Percentiles rank a stretch among this genome's conserved stretches.
Conservation (phyloP, 2,888 invertebrate species). For the Cephus runcator region DNA sequence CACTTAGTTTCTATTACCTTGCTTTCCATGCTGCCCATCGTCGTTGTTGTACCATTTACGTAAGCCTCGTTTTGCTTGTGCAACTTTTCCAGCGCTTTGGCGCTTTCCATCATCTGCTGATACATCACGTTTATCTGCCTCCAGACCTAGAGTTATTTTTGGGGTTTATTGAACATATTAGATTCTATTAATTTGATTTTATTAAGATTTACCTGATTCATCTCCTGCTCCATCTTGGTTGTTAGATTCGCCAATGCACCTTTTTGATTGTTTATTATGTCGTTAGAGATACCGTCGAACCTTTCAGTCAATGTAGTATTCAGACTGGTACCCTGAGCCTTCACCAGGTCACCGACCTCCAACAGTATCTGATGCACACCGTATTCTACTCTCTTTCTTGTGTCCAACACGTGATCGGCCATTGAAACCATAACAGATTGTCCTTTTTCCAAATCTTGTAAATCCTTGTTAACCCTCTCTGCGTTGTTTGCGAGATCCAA, state of each 20-base stretch:
- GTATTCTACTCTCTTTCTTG: conserved; percentile 85
- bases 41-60: conserved; percentile 80
- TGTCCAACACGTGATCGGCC: conserved; percentile 85
- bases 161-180: neutral
- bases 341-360: conserved; percentile 78
- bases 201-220: conserved; percentile 70
- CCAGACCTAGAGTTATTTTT: conserved; percentile 73
- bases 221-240: conserved; percentile 80
- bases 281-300: conserved; percentile 77
- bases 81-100: conserved; percentile 78
- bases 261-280: conserved; percentile 78
- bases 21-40: conserved; percentile 82
- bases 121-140: conserved; percentile 90
- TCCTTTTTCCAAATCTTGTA: conserved; percentile 74
- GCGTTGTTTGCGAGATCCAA: conserved; percentile 51
- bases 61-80: conserved; percentile 82
- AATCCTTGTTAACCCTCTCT: conserved; percentile 50
- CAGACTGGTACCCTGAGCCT: conserved; percentile 73
- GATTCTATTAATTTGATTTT: neutral
- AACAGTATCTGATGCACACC: conserved; percentile 84
- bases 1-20: conserved; percentile 67
- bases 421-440: conserved; percentile 84
- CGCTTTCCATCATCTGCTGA: conserved; percentile 82
- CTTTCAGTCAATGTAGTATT: conserved; percentile 75
- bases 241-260: conserved; percentile 80